Conservation (phyloP, 2,797 vertebrate species). For the Silurus lanzhouensis region DNA sequence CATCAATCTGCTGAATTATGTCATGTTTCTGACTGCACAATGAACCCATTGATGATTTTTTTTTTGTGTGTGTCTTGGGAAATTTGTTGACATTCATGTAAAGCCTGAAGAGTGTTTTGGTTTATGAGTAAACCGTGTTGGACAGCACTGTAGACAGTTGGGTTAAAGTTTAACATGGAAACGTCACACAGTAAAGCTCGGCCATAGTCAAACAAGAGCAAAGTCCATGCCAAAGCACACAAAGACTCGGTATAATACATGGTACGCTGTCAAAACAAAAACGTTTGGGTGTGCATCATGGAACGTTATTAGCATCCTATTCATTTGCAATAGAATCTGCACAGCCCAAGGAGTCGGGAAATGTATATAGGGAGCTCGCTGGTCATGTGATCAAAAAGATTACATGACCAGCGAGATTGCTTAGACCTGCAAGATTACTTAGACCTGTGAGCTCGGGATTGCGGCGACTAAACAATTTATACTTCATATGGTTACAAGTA, state of each 20-base stretch:
- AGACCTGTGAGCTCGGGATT: not conserved
- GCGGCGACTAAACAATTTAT: not conserved
- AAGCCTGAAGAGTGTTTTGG: not conserved
- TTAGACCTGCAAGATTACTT: not conserved
- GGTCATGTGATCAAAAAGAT: not conserved
- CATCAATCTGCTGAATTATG: not conserved
- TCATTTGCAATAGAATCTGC: not conserved
- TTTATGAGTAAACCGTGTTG: not conserved
- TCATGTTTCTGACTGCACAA: not conserved
- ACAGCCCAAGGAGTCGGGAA: not conserved
- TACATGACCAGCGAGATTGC: too few species aligned
- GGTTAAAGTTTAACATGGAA: slow-evolving; percentile 39
- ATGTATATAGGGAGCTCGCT: not conserved
- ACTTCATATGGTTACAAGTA: not conserved
- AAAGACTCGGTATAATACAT: not conserved
- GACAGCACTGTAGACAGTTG: not conserved
- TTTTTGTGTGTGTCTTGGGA: not conserved
- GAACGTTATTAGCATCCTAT: too few species aligned
- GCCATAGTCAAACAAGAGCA: not conserved
- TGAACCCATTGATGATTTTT: not conserved
- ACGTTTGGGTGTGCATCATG: not conserved
- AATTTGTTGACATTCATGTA: not conserved
- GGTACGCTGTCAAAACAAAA: too few species aligned
- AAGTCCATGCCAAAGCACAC: slow-evolving; percentile 33
- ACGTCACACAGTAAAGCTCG: not conserved